These are phyloP conservation scores for Archegozetes longisetosus DNA, from an alignment of 1,140 invertebrate species.

Conservation along the genomic window DNA sequence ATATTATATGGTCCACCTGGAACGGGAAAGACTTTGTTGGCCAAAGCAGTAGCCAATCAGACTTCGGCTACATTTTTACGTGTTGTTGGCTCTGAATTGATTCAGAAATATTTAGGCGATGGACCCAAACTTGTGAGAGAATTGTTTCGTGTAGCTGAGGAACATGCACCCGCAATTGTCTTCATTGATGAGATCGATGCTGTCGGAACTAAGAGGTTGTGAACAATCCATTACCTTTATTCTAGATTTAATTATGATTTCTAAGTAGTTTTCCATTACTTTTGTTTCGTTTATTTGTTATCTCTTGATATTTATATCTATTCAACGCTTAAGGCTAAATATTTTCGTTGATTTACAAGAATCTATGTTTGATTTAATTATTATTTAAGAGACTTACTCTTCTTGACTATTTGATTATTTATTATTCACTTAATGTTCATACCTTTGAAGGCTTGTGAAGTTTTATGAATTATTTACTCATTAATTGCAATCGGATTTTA, in stretches of 20 bases:
- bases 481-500: neutral
- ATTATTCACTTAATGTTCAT: too few relatives aligned
- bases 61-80: slow-evolving; percentile 97
- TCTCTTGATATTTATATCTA: too few relatives aligned
- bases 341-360: too few relatives aligned
- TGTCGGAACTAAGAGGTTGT: slow-evolving; percentile 88
- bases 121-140: slow-evolving; percentile 96
- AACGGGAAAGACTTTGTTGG: slow-evolving; percentile 90
- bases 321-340: too few relatives aligned
- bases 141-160: slow-evolving; percentile 93
- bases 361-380: slow-evolving; percentile 1
- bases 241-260: too few relatives aligned
- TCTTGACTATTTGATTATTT: too few relatives aligned
- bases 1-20: slow-evolving; percentile 97
- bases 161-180: slow-evolving; percentile 98
- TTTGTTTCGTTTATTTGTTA: too few relatives aligned
- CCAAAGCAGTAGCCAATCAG: slow-evolving; percentile 98
- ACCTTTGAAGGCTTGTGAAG: too few relatives aligned
- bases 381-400: neutral
- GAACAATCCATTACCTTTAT: slow-evolving; percentile 7
- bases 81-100: slow-evolving; percentile 96
- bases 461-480: too few relatives aligned
- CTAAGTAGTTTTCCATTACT: too few relatives aligned
- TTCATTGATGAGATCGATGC: slow-evolving; percentile 99
- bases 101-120: slow-evolving; percentile 98